Evolutionary conservation across 2,113 vertebrate species (phyloP), one percentile per base, ranked within the genome.

Genomic region (Melanotaenia duboulayi): DNA sequence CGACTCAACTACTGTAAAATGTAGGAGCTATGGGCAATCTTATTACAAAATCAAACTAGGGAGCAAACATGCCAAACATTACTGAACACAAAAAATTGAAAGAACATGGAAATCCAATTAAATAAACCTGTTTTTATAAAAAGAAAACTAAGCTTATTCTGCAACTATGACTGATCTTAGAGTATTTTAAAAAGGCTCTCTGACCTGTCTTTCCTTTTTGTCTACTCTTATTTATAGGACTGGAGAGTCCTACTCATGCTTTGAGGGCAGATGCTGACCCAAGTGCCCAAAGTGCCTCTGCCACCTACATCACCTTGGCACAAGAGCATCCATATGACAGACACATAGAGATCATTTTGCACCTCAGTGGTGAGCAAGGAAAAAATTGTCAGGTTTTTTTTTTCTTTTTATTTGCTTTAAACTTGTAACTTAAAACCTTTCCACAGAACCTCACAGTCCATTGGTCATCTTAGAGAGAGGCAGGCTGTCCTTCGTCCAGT

Each of bases 241-340:
- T 99, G 87, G 97, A 99, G 84, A 99, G 98, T 75, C 96, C 97
- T 0, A 96, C 97, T 16, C 98, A 99, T 0, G 94, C 95, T 12
- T 87, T 99, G 71, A 93, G 96, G 71, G 98, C 96, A 0, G 98
- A 98, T 0, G 98, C 96, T 0, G 96, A 96, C 58, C 97, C 98
- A 22, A 93, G 95, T 37, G 97, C 98, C 83, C 95, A 93, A 76
- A 98, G 95, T 72, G 98, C 98, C 32, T 91, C 95, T 52, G 94
- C 96, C 25, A 95, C 96, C 44, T 96, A 96, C 48, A 96, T 99
- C 91, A 99, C 96, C 0, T 89, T 99, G 86, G 98, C 97, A 0
- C 96, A 99, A 86, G 93, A 94, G 63, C 96, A 99, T 88, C 75
- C 25, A 2, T 99, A 95, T 0, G 96, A 99, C 91, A 89, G 96